Base-by-base conservation (phyloP, 2,888 invertebrate genomes). In the Clusia tigrina region DNA sequence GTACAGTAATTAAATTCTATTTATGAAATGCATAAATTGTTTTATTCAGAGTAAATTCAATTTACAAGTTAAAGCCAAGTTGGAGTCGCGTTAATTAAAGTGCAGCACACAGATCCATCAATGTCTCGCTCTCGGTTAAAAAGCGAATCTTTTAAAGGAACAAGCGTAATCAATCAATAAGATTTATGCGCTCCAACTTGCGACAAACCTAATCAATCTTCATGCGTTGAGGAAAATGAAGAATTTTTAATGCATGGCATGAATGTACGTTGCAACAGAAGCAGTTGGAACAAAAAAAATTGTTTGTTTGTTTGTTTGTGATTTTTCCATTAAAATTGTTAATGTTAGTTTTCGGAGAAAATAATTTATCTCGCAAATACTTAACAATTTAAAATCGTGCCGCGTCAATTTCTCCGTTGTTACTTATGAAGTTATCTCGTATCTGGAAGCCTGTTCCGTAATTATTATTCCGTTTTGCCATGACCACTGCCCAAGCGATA, bases 191-290 rank as follows among this genome's bases (percentile, higher is more conserved):
- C 73, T 76, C 72, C 76, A 76, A 74, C 77, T 74, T 68, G 70
- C 80, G 78, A 79, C 80, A 79, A 79, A 79, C 78, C 78, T 78
- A 79, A 79, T 79, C 79, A 79, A 79, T 79, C 79, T 80, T 78
- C 69, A 6, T 20, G 48, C 22, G 48, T 20, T 22, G 22, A 48
- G 48, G 15, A 25, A 26, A 25, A 26, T 25, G 54, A 18, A 54
- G 54, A 26, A n/a, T 25, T 54, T 22, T 54, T 6, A 54, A 6
- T 54, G 32, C 25, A 54, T 5, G 54, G 18, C 23, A 26, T 26
- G 5, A 54, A 25, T 17, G 32, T 12, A 32, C 6, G 32, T 12
- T 32, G 32, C 32, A 32, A 32, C 32, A 12, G 12, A 32, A 32
- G 32, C 6, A 32, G 6, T 9, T 12, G 12, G 12, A 32, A 32